Evolutionary conservation across 2,797 vertebrate species (phyloP).

Genomic region (Mus minutoides): DNA sequence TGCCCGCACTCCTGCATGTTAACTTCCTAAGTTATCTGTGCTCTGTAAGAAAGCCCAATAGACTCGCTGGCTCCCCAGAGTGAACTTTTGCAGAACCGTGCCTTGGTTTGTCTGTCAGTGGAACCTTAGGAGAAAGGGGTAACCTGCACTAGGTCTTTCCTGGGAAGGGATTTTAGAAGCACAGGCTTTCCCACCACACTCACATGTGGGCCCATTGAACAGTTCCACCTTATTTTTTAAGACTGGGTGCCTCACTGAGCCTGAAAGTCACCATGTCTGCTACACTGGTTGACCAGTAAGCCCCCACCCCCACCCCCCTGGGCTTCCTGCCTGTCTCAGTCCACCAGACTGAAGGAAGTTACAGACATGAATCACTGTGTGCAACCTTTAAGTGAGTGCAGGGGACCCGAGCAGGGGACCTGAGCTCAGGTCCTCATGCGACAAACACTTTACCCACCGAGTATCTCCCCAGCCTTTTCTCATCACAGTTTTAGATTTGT

Average conservation of each 20-base stretch:
- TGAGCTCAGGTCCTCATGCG: background rate
- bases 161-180: background rate
- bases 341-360: background rate
- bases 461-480: background rate
- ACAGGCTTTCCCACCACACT: background rate
- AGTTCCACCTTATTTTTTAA: background rate
- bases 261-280: background rate
- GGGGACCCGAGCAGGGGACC: too few relatives aligned
- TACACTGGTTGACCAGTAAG: background rate
- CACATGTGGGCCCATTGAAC: background rate
- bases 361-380: background rate
- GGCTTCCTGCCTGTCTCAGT: background rate
- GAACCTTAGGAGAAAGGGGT: background rate
- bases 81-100: background rate
- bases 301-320: too few relatives aligned
- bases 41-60: background rate
- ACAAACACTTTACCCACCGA: background rate
- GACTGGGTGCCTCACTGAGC: background rate
- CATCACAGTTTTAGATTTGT: constrained; percentile 8
- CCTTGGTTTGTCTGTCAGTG: background rate
- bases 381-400: background rate
- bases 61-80: background rate
- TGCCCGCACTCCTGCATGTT: background rate
- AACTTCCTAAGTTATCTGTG: background rate
- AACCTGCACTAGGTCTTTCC: background rate